Base-by-base conservation (phyloP, 2,888 invertebrate genomes). In the Pandemis cinnamomeana region DNA sequence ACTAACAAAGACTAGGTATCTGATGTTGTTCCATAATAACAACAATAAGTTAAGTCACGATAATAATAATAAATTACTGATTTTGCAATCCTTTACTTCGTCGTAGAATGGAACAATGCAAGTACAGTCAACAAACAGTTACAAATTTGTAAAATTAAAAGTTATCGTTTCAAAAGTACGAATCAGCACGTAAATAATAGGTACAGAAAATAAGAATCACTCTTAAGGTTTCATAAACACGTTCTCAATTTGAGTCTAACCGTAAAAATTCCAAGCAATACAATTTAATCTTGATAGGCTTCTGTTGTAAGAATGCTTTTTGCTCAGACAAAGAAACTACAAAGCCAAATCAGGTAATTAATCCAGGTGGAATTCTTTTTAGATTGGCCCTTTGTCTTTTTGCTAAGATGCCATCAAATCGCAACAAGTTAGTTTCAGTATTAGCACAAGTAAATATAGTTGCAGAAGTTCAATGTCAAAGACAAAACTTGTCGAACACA, bases 281-380 rank as follows among this genome's bases (percentile, higher is more conserved):
- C 88, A 89, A 90, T 90, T 89, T 89, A 88, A 87, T 85, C 85
- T 84, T 85, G 82, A 84, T 85, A 85, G 86, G 85, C 84, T 87
- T 85, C 85, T 83, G 81, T 79, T 76, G 76, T 73, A 83, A 85
- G 84, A 87, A 89, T 88, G 83, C 82, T 81, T 80, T 82, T 81
- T 83, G 82, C 80, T 84, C 83, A 89, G 84, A 90, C 86, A 90
- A 89, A 89, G 83, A 86, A 86, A 85, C 84, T 85, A 86, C 89
- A 86, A 87, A 89, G 87, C 82, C 83, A 81, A 84, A 86, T 87
- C 87, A 89, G 89, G 89, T 89, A 89, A 90, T 90, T 90, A 90
- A 89, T 89, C 90, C 88, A 84, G 78, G 81, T 81, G 86, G 89
- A 88, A 90, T 90, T 90, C 89, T 90, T 89, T 87, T 84, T 83